Evolutionary conservation across 2,888 invertebrate genomes (phyloP).

Genomic region (Bellardia pandia): DNA sequence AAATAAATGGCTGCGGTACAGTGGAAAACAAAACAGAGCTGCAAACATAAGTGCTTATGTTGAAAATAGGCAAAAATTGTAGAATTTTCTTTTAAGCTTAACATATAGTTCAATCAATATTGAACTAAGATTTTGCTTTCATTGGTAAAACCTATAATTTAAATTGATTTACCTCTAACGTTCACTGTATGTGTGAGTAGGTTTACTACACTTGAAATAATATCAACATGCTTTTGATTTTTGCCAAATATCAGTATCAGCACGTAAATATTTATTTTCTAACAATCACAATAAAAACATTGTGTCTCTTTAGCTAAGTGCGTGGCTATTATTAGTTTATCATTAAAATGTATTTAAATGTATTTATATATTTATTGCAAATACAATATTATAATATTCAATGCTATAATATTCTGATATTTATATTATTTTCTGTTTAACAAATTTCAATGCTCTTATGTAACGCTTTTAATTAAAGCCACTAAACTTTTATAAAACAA

Average conservation of each 20-base stretch:
- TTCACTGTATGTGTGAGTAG: not conserved
- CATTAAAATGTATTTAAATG: not conserved
- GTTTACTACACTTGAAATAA: not conserved
- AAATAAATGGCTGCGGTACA: not conserved
- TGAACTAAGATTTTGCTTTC: no score
- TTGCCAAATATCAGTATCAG: not conserved
- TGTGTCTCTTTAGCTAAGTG: not conserved
- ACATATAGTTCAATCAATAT: no score
- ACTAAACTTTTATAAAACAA: not conserved
- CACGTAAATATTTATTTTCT: slow-evolving; percentile 15
- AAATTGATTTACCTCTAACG: no score
- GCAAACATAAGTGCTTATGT: no score
- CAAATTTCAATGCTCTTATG: not conserved
- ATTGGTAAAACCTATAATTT: no score
- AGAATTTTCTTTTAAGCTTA: no score
- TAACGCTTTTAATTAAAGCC: not conserved
- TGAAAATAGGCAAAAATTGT: no score
- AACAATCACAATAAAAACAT: not conserved
- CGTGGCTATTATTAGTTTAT: not conserved
- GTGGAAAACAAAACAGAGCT: not conserved
- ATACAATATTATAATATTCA: no score
- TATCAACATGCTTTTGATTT: slow-evolving; percentile 6
- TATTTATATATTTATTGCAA: no score
- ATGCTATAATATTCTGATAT: not conserved
- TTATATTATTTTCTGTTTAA: not conserved